These are phyloP conservation scores for Drosophila athabasca DNA, from an alignment of 1,140 invertebrate genomes.

Conservation along the genomic window DNA sequence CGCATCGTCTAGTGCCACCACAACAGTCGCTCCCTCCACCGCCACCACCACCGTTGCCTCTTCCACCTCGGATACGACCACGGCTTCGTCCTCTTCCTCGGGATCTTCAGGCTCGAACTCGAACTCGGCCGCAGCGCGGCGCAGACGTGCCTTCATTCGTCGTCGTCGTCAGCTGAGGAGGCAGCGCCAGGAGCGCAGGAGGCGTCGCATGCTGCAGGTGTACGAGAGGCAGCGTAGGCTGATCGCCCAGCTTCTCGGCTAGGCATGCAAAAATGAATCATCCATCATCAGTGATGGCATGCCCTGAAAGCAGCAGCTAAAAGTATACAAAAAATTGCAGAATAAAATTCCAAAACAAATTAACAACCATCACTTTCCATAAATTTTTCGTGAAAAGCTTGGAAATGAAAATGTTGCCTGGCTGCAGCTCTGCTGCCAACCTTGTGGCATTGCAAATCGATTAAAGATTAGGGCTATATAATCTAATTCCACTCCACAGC, in stretches of 20 bases:
- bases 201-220: conserved; percentile 5
- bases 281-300: too few relatives aligned
- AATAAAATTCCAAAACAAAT: conserved; percentile 4
- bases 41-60: not conserved
- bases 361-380: not conserved
- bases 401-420: too few relatives aligned
- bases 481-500: conserved; percentile 23
- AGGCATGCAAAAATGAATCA: too few relatives aligned
- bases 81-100: not conserved
- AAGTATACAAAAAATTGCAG: not conserved
- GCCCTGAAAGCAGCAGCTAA: not conserved
- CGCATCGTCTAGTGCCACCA: not conserved
- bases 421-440: too few relatives aligned
- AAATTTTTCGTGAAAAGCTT: too few relatives aligned
- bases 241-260: too few relatives aligned
- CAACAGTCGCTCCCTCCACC: not conserved
- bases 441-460: conserved; percentile 1
- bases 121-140: not conserved
- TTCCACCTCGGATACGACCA: not conserved
- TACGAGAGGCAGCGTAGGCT: too few relatives aligned
- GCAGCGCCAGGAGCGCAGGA: conserved; percentile 2
- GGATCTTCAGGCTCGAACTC: not conserved
- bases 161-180: conserved; percentile 6
- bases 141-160: conserved; percentile 1
- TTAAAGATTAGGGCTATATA: conserved; percentile 55